A percentile compares a stretch with the other conserved stretches of the same genome.
Conservation (phyloP, 1,140 invertebrate genomes). For the Nasonia vitripennis region DNA sequence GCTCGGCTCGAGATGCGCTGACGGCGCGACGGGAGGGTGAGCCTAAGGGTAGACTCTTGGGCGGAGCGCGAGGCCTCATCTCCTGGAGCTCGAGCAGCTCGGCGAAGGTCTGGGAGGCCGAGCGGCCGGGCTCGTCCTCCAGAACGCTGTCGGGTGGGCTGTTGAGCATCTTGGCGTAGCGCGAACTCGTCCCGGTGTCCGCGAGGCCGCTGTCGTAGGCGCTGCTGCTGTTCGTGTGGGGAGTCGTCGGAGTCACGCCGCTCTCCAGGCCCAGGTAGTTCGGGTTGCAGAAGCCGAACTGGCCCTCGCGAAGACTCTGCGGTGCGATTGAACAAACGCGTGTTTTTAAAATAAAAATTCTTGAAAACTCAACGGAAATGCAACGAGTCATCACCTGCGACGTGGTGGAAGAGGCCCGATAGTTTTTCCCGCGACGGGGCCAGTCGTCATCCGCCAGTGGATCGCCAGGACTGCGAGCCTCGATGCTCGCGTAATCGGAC, state of each 20-base stretch:
- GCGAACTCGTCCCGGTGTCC: conserved; percentile 56
- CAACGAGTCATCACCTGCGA: conserved; percentile 19
- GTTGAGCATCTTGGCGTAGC: conserved; percentile 74
- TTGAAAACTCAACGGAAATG: no score
- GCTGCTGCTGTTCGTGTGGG: conserved; percentile 6
- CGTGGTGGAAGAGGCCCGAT: conserved; percentile 40
- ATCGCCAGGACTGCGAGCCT: conserved; percentile 76
- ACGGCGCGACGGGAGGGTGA: conserved; percentile 72
- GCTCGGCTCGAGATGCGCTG: conserved; percentile 73
- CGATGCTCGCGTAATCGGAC: conserved; percentile 86
- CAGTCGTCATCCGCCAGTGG: conserved; percentile 75
- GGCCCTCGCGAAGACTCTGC: conserved; percentile 73
- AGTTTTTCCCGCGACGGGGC: conserved; percentile 69
- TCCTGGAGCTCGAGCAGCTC: conserved; percentile 71
- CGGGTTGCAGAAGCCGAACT: conserved; percentile 83
- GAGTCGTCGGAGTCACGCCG: neutral
- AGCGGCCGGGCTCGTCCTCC: conserved; percentile 74
- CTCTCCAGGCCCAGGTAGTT: conserved; percentile 82
- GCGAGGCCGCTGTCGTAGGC: conserved; percentile 31
- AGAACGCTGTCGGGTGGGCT: conserved; percentile 76
- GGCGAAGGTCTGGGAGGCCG: conserved; percentile 71
- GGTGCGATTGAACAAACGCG: conserved; percentile 31
- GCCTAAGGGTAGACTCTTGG: conserved; percentile 69
- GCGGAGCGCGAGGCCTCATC: conserved; percentile 69
- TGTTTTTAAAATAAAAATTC: no score